A percentile compares a stretch with the other conserved stretches of the same genome.
Evolutionary conservation across 2,113 vertebrate genomes (phyloP).

Genomic region (Scytalopus superciliaris): DNA sequence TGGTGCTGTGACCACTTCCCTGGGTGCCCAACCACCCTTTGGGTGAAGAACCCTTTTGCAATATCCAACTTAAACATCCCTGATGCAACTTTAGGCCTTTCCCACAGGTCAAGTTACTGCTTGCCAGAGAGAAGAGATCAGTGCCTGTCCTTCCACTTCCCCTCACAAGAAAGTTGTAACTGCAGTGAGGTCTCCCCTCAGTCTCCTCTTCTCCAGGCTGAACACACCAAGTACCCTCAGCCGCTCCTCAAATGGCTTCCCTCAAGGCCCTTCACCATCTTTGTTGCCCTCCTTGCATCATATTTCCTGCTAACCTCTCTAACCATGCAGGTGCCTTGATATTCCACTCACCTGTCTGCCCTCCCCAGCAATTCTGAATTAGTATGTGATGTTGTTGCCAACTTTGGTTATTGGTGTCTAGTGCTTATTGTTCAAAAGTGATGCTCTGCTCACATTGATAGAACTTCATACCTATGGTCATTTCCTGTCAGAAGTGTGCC

Average conservation of each 20-base stretch:
- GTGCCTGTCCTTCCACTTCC: background rate
- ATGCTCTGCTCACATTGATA: background rate
- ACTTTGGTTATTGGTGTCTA: background rate
- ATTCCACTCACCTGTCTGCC: background rate
- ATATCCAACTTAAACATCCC: background rate
- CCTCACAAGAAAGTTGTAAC: background rate
- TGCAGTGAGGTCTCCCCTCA: background rate
- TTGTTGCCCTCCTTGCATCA: accelerated
- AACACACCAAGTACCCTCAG: background rate
- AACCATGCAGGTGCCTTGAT: background rate
- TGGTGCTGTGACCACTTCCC: background rate
- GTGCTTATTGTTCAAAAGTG: background rate
- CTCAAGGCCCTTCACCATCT: background rate
- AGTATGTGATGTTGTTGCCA: background rate
- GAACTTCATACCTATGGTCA: background rate
- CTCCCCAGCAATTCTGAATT: background rate
- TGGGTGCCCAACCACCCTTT: background rate
- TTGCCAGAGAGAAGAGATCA: background rate
- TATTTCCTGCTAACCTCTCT: background rate
- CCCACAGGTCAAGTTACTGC: accelerated
- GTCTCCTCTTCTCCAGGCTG: background rate
- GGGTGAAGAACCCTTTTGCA: background rate
- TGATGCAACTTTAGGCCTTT: background rate
- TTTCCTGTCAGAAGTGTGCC: background rate
- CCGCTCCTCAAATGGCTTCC: background rate